Percentiles rank a stretch among this genome's conserved stretches.
phyloP scores from a whole-genome alignment of 2,113 vertebrate genomes.

The Amia ocellicauda region DNA sequence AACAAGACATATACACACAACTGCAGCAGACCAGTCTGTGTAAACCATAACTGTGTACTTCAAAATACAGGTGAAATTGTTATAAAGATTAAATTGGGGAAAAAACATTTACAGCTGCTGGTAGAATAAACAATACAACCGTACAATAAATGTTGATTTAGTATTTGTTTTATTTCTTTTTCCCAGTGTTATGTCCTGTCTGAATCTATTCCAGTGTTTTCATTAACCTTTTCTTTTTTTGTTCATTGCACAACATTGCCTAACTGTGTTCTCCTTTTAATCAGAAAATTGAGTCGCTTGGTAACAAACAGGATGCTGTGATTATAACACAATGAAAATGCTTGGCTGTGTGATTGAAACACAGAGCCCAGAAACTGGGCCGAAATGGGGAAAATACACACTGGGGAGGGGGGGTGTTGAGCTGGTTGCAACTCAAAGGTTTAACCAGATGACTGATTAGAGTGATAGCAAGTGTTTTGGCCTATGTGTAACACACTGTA shows the following conservation, averaged over 20 bases:
- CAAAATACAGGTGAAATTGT: too few relatives aligned
- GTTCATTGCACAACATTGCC: neutral
- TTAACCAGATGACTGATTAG: conserved; percentile 41
- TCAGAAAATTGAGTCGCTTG: conserved; percentile 73
- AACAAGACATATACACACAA: too few relatives aligned
- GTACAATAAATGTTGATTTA: too few relatives aligned
- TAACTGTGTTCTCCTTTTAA: conserved; percentile 58
- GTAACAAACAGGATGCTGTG: conserved; percentile 85
- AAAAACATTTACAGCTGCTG: too few relatives aligned
- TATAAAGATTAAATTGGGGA: too few relatives aligned
- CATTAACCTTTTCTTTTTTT: neutral
- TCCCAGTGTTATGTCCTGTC: too few relatives aligned
- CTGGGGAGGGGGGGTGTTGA: conserved; percentile 35
- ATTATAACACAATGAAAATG: conserved; percentile 75
- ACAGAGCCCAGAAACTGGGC: conserved; percentile 64
- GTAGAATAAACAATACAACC: too few relatives aligned
- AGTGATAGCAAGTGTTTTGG: conserved; percentile 43
- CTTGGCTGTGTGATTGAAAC: conserved; percentile 53
- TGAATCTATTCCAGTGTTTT: too few relatives aligned
- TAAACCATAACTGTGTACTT: too few relatives aligned
- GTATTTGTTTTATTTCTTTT: too few relatives aligned
- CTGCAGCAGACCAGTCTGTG: too few relatives aligned
- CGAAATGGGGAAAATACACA: conserved; percentile 41
- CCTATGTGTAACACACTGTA: too few relatives aligned
- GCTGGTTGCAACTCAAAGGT: conserved; percentile 27